Base-by-base conservation (phyloP, 2,113 vertebrate genomes). In the Clarias gariepinus region DNA sequence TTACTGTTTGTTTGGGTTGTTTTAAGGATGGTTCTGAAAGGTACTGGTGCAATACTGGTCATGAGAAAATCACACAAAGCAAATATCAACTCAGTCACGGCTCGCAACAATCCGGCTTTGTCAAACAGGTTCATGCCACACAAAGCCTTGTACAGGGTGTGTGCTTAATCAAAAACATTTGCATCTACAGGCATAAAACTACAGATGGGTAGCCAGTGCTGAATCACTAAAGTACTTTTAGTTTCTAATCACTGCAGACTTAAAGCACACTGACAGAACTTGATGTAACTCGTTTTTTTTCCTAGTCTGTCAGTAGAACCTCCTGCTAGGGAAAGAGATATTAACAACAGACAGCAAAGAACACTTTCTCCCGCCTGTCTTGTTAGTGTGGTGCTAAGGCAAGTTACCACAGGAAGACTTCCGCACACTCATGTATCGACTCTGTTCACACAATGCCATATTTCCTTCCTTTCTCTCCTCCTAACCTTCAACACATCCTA, bases 381-480 rank as follows among this genome's bases (percentile, higher is more conserved):
- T 86, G 28, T 87, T 68, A 74, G 74, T 68, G 53, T 60, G 63
- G 28, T 81, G 86, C 91, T 88, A 86, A 90, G 55, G 73, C 68
- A 90, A 91, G 89, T 61, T 89, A 81, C 53, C 86, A 64, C 86
- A 89, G 89, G 90, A 92, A 90, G 81, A 74, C 85, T 57, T 52
- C 74, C 55, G 19, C 81, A 83, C 55, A 86, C 25, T 73, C 66
- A 68, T 66, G 52, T 12, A 57, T 73, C 28, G 30, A 64, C 41
- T 15, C 61, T 47, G 30, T 53, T 33, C 53, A n/a, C 15, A 19
- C 52, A 71, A 52, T 23, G 60, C n/a, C 28, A 53, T 21, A 21
- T 41, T 82, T 78, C 47, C 69, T 87, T 81, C 55, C 16, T 47
- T 47, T 63, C 18, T 30, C 12, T 12, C 19, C 28, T 41, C 71